Conservation (phyloP, 2,797 vertebrate genomes). For the Poeciliopsis turneri region DNA sequence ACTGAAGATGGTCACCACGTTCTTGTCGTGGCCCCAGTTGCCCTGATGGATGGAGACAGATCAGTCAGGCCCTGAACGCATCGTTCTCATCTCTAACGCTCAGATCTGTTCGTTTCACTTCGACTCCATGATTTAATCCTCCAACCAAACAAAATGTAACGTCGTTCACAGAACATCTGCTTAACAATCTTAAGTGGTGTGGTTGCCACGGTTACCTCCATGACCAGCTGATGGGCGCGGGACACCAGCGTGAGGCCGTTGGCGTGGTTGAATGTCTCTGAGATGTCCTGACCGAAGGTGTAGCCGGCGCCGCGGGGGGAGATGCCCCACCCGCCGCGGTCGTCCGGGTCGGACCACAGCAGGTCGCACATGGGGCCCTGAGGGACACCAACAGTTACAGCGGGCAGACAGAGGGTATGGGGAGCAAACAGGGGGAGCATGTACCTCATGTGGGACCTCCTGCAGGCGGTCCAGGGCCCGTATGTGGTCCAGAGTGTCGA, state of each 20-base stretch:
- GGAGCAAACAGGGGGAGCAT: no score
- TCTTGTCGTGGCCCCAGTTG: constrained; percentile 96
- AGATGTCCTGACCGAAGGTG: constrained; percentile 96
- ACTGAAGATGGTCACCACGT: constrained; percentile 96
- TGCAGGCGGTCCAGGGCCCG: constrained; percentile 95
- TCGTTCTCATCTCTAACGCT: no score
- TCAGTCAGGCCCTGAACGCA: not conserved
- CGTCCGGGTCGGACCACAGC: constrained; percentile 94
- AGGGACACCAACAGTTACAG: not conserved
- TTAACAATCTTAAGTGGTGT: not conserved
- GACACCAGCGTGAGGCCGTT: constrained; percentile 96
- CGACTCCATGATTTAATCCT: no score
- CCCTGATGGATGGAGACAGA: constrained; percentile 74
- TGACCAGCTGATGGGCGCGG: constrained; percentile 95
- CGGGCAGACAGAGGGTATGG: not conserved
- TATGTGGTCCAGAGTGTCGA: constrained; percentile 98
- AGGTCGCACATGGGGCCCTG: constrained; percentile 96
- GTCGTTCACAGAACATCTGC: no score
- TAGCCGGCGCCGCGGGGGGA: constrained; percentile 94
- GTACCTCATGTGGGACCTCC: constrained; percentile 95
- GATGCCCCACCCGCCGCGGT: constrained; percentile 94
- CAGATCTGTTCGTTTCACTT: no score
- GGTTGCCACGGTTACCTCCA: constrained; percentile 85
- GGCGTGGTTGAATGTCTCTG: constrained; percentile 96
- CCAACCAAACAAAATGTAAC: no score